Base-by-base conservation (phyloP, 1,140 invertebrate species). In the Papilio machaon region DNA sequence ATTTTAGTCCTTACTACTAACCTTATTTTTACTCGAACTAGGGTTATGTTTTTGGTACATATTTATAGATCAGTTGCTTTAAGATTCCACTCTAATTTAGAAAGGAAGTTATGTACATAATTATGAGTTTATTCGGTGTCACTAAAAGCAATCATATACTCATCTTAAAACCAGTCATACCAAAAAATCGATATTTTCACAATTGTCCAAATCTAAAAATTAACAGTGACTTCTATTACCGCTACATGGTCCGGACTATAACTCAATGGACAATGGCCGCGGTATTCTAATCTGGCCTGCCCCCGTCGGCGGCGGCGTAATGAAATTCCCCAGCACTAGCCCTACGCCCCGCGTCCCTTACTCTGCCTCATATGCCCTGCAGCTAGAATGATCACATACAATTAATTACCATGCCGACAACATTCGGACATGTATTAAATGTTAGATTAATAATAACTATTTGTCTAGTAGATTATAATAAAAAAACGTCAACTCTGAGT, bases 221-320 rank as follows among this genome's bases (percentile, higher is more conserved):
- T 43, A 30, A 64, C 82, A 52, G 82, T 67, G 73, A 76, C 86
- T 54, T 84, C 80, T 82, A 85, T 82, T 82, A 87, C 84, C 78
- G 81, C 85, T 85, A 84, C 84, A 82, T 82, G 82, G 82, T 80
- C 54, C 60, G 76, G 54, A 82, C 88, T 79, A 93, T 93, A 93
- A 93, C 87, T 93, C 91, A 93, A 88, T 89, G 91, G 80, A 92
- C 91, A 93, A 92, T 91, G 82, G 88, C 82, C 73, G 76, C 82
- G 86, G 83, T 86, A 91, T 91, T 90, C 88, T 90, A 89, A 90
- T 89, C 88, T 87, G 87, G 82, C 83, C 77, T 85, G 84, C 80
- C 83, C 84, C 82, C 82, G 86, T 83, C 73, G 84, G 81, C 86
- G 83, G 52, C 73, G 82, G 79, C 73, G 52, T 93, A 92, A 93